Percentiles rank a stretch among this genome's conserved stretches.
Evolutionary conservation across 1,140 invertebrate species (phyloP).

Genomic region (Oedothorax gibbosus): DNA sequence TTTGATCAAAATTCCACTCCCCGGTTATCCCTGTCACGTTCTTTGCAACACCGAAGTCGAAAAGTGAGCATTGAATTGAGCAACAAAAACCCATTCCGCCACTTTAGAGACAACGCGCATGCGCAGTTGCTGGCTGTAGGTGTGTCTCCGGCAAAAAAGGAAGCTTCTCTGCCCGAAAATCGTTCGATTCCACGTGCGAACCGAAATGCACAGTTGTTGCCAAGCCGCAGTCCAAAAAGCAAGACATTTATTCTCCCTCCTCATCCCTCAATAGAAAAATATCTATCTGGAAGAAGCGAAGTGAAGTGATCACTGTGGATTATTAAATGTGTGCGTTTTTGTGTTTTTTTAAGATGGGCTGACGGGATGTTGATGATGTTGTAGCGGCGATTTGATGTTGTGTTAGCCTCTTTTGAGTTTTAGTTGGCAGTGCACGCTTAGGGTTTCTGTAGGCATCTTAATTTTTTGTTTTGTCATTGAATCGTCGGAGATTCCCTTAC

Average conservation of each 20-base stretch:
- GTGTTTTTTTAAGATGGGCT: no score
- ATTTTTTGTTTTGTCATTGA: background rate
- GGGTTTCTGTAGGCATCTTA: background rate
- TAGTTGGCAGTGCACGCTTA: background rate
- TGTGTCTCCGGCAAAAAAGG: slow-evolving; percentile 37
- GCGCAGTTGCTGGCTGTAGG: slow-evolving; percentile 41
- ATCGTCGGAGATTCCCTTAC: background rate
- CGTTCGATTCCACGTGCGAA: slow-evolving; percentile 38
- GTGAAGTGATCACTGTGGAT: no score
- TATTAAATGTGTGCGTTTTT: no score
- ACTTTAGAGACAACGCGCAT: slow-evolving; percentile 14
- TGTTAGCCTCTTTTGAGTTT: background rate
- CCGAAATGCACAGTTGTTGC: background rate
- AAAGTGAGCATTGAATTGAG: background rate
- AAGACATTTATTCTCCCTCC: background rate
- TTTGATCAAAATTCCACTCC: no score
- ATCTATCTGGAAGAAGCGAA: slow-evolving; percentile 14
- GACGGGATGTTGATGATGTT: no score
- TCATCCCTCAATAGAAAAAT: slow-evolving; percentile 23
- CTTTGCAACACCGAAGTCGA: background rate
- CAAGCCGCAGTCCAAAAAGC: background rate
- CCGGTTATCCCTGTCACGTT: no score
- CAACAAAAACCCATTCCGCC: background rate
- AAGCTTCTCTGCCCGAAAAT: background rate
- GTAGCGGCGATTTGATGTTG: background rate